Percentiles rank a stretch among this genome's conserved stretches.
Evolutionary conservation across 1,140 invertebrate species (phyloP).

Genomic region (Planococcus citri): DNA sequence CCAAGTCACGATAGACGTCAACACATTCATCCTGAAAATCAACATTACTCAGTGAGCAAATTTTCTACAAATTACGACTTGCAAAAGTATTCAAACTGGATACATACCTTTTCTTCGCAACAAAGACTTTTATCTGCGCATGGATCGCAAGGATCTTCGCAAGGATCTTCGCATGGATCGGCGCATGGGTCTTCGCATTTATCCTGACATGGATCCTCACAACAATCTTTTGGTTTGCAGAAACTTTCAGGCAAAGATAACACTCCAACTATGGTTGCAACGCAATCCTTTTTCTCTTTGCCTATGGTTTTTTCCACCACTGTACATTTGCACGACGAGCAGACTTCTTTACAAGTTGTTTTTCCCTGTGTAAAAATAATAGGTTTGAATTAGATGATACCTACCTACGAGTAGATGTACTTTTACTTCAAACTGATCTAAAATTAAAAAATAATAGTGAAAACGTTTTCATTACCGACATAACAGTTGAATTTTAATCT

Average conservation of each 20-base stretch:
- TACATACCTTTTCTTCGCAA: no score
- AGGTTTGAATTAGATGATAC: no score
- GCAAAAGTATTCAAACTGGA: no score
- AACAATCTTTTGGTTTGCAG: neutral
- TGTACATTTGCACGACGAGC: neutral
- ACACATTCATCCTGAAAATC: neutral
- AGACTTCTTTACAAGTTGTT: conserved; percentile 4
- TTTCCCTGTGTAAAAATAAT: neutral
- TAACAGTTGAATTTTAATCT: no score
- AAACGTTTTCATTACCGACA: no score
- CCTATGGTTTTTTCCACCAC: neutral
- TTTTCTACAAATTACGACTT: no score
- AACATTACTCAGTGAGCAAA: neutral
- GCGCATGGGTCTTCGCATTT: neutral
- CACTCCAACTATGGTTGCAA: conserved; percentile 1
- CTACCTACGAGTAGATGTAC: no score
- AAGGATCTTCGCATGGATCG: neutral
- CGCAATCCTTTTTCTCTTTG: neutral
- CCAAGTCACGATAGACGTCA: neutral
- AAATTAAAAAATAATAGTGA: no score
- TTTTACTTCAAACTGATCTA: no score
- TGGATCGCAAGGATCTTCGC: no score
- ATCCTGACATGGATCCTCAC: neutral
- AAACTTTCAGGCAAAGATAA: neutral
- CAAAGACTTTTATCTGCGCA: no score